Evolutionary conservation across 1,140 invertebrate species (phyloP), one percentile per base, ranked within the genome.

Genomic region (Pseudomyrmex dendroicus): DNA sequence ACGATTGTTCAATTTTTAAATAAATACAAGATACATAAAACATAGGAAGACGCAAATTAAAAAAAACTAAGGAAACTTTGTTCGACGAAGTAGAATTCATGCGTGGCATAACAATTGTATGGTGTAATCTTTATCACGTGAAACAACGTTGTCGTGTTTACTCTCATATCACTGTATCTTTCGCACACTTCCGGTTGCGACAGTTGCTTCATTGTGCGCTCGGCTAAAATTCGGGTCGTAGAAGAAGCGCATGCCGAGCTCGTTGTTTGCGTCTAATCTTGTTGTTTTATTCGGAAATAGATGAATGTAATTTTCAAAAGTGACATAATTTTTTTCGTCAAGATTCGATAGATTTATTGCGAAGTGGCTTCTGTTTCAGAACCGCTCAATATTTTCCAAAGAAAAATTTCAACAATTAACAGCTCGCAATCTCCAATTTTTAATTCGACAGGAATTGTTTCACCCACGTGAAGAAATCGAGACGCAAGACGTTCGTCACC

Each of bases 121-220:
- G 62, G 20, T 66, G 7, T 72, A 86, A 82, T 86, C 25, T n/a
- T 74, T 86, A 64, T 86, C 84, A 73, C 52, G 17, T 82, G 12
- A 17, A 17, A 70, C 15, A 17, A 10, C 10, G n/a, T 22, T 50
- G 22, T 68, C 57, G 20, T 15, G 35, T 44, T 25, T 17, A 44
- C 50, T 52, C 73, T 63, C 56, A 67, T 85, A 74, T 10, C 63
- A 46, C 13, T 44, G 44, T 86, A 83, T 86, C 84, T 86, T 86
- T 44, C 20, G 52, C 44, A 72, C 17, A 74, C 66, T 86, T 86
- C 85, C 85, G 77, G 85, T 86, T 83, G 35, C 70, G 85, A 86
- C 78, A 77, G 46, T 72, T 57, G 46, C 52, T 63, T 82, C 12
- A 68, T 63, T 22, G 67, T 83, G 62, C 22, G 57, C 57, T 22